Conservation (phyloP, 2,797 vertebrate species). For the Antrozous pallidus region DNA sequence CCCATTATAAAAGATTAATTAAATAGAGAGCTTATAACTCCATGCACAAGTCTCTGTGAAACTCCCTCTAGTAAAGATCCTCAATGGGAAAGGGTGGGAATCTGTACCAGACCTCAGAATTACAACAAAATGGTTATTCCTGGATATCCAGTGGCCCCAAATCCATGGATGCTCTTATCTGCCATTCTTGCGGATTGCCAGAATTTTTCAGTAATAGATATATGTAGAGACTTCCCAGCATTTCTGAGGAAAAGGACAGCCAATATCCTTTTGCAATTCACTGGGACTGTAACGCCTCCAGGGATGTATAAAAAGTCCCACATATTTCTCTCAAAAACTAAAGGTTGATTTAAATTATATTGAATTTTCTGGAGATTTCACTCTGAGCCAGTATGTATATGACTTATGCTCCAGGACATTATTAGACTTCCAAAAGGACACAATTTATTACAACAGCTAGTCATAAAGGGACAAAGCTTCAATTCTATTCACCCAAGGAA, state of each 20-base stretch:
- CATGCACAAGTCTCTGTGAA: background rate
- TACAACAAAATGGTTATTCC: background rate
- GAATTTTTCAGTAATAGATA: background rate
- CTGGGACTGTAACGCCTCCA: background rate
- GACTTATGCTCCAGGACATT: too few species aligned
- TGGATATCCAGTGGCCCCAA: background rate
- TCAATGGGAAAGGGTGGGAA: background rate
- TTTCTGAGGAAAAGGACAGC: background rate
- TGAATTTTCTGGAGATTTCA: too few species aligned
- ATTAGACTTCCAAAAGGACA: too few species aligned
- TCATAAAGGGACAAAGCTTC: background rate
- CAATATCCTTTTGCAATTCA: background rate
- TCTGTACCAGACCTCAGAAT: background rate
- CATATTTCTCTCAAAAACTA: background rate
- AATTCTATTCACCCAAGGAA: background rate
- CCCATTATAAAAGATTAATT: background rate
- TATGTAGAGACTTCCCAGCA: background rate
- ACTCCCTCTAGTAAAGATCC: background rate
- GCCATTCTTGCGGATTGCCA: background rate
- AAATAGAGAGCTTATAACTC: background rate
- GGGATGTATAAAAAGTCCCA: background rate
- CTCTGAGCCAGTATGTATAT: too few species aligned
- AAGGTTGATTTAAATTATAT: background rate
- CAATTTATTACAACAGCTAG: too few species aligned
- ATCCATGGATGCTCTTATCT: background rate